phyloP scores from a whole-genome alignment of 2,797 vertebrate genomes.

The Scolopax rusticola region DNA sequence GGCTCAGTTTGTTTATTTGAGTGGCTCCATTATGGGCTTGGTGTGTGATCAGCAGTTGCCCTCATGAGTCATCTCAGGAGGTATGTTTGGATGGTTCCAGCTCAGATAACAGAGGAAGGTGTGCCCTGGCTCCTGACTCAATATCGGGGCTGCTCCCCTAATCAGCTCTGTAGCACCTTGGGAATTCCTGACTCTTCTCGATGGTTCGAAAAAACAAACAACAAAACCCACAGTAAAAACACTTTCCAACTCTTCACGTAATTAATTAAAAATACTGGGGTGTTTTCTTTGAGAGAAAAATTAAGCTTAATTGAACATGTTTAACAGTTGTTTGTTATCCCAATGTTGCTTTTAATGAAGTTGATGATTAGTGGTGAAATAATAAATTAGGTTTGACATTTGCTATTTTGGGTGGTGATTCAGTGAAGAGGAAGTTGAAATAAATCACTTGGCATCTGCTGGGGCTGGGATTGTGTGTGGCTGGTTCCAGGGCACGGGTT shows the following conservation, averaged over 20 bases:
- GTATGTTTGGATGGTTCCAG: not conserved
- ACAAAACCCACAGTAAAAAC: not conserved
- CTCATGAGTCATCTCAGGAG: conserved; percentile 1
- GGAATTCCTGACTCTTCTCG: not conserved
- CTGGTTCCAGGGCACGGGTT: not conserved
- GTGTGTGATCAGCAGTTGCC: not conserved
- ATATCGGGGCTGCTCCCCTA: not conserved
- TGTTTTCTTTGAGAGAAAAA: not conserved
- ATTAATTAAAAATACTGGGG: not conserved
- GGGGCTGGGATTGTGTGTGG: not conserved
- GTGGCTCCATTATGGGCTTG: rapidly evolving
- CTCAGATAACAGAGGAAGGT: not conserved
- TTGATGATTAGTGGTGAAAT: not conserved
- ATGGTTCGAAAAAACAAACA: not conserved
- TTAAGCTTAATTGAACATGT: not conserved
- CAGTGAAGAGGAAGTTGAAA: not conserved
- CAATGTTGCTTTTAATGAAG: conserved; percentile 38
- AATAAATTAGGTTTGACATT: not conserved
- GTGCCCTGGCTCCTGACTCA: not conserved
- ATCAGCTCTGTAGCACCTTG: not conserved
- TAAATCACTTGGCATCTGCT: not conserved
- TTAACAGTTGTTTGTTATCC: conserved; percentile 17
- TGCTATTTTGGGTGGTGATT: not conserved
- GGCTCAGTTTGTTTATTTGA: not conserved
- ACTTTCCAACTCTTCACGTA: not conserved